phyloP scores from a whole-genome alignment of 1,140 invertebrate species.

The Ericerus pela region DNA sequence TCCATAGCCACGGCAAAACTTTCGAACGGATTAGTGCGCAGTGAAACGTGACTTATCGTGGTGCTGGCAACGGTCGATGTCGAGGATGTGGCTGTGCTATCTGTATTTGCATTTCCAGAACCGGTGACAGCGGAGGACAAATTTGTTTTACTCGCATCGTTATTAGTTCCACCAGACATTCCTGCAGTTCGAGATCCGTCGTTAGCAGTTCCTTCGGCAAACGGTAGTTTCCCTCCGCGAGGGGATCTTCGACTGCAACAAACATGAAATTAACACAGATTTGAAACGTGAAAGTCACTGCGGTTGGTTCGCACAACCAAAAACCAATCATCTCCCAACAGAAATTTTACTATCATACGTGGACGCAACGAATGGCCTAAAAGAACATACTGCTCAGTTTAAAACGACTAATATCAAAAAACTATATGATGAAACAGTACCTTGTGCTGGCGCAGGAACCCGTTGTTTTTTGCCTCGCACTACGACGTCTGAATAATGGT shows the following conservation, averaged over 20 bases:
- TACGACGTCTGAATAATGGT: conserved; percentile 5
- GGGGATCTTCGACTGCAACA: conserved; percentile 6
- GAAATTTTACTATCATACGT: no score
- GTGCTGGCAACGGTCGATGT: not conserved
- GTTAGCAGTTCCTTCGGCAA: not conserved
- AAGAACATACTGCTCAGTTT: no score
- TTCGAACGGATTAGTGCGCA: not conserved
- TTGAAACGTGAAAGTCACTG: no score
- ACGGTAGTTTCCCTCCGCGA: conserved; percentile 8
- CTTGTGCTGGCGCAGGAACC: conserved; percentile 60
- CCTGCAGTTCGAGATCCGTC: conserved; percentile 6
- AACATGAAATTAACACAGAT: no score
- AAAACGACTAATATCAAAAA: no score
- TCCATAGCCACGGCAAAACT: conserved; percentile 1
- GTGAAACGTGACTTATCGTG: not conserved
- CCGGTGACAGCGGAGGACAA: not conserved
- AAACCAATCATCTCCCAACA: no score
- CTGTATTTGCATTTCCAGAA: not conserved
- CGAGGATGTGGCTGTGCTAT: conserved; percentile 1
- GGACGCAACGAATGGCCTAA: no score
- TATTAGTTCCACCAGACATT: not conserved
- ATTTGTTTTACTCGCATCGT: not conserved
- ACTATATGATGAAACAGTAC: no score
- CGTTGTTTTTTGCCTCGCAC: conserved; percentile 36
- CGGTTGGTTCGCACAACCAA: no score